A percentile compares a stretch with the other conserved stretches of the same genome.
phyloP scores from a whole-genome alignment of 2,113 vertebrate genomes.

The Atractosteus spatula region DNA sequence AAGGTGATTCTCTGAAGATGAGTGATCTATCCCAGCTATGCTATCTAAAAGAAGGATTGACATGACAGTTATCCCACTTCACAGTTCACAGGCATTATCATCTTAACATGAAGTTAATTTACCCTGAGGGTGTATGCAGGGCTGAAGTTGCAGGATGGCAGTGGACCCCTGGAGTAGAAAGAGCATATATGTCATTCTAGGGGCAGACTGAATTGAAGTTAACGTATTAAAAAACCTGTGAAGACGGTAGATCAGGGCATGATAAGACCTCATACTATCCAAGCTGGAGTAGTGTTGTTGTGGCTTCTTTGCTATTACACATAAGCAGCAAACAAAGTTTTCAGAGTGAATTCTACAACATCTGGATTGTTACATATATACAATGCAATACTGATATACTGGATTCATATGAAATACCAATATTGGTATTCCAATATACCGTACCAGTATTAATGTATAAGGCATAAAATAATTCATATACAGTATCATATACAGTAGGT shows the following conservation, averaged over 20 bases:
- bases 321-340: not conserved
- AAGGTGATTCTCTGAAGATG: not conserved
- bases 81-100: constrained; percentile 42
- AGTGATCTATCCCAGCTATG: not conserved
- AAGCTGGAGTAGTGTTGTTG: not conserved
- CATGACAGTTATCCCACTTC: not conserved
- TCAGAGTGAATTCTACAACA: not conserved
- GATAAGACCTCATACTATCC: not conserved
- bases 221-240: constrained; percentile 29
- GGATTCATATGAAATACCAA: too few species aligned
- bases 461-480: too few species aligned
- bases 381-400: too few species aligned
- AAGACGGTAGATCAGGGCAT: constrained; percentile 8
- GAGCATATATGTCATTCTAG: constrained; percentile 29
- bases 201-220: constrained; percentile 26
- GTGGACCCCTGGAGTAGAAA: constrained; percentile 17
- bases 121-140: constrained; percentile 27
- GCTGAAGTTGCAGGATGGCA: not conserved
- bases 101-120: constrained; percentile 46
- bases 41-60: not conserved
- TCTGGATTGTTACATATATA: too few species aligned
- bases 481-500: too few species aligned
- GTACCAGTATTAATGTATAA: too few species aligned
- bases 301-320: not conserved
- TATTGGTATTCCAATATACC: too few species aligned